phyloP scores from a whole-genome alignment of 1,140 invertebrate genomes.

The Drosophila repletoides region DNA sequence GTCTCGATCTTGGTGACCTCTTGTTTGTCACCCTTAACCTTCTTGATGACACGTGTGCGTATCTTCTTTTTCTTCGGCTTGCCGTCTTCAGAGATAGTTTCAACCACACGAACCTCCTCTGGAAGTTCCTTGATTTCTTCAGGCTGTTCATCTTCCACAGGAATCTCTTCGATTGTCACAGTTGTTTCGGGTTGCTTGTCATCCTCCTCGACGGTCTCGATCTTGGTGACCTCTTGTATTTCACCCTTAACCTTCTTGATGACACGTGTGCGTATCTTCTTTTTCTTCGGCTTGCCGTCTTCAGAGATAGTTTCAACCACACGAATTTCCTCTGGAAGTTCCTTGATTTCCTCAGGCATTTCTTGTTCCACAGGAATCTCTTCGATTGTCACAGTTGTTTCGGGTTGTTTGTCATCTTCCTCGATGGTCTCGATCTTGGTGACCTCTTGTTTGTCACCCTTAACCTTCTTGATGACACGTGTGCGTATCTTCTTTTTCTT shows the following conservation, averaged over 20 bases:
- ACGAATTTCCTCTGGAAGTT: not conserved
- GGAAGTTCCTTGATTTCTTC: slow-evolving; percentile 61
- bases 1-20: slow-evolving; percentile 75
- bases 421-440: not conserved
- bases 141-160: slow-evolving; percentile 36
- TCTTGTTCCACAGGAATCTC: not conserved
- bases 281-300: slow-evolving; percentile 41
- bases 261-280: slow-evolving; percentile 41
- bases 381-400: not conserved
- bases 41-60: slow-evolving; percentile 54
- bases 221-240: slow-evolving; percentile 51
- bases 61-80: slow-evolving; percentile 62
- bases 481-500: not conserved
- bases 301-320: no score
- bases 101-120: slow-evolving; percentile 58
- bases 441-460: not conserved
- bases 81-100: slow-evolving; percentile 52
- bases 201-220: slow-evolving; percentile 65
- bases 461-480: not conserved
- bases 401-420: not conserved
- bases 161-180: slow-evolving; percentile 42
- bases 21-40: slow-evolving; percentile 62
- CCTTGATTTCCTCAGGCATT: not conserved
- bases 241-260: slow-evolving; percentile 29
- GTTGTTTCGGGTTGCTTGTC: slow-evolving; percentile 56